Percentiles rank a stretch among this genome's conserved stretches.
Evolutionary conservation across 2,888 invertebrate genomes (phyloP).

Genomic region (Athalia circularis): DNA sequence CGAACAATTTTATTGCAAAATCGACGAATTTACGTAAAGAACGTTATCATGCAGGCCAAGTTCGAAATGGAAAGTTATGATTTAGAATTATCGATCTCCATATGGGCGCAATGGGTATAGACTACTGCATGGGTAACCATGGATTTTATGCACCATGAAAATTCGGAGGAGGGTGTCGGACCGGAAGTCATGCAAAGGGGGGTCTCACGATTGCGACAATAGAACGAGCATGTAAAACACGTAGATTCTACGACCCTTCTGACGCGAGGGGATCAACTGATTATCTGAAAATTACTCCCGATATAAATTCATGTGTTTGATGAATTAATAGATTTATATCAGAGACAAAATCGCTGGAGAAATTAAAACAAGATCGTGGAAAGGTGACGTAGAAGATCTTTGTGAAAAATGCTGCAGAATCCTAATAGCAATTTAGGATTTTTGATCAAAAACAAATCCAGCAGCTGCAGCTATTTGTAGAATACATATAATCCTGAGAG

Average conservation of each 20-base stretch:
- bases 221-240: not conserved
- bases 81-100: conserved; percentile 38
- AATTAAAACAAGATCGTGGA: not conserved
- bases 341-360: not conserved
- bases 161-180: conserved; percentile 38
- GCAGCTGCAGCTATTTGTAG: too few relatives aligned
- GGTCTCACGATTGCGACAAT: not conserved
- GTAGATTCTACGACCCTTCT: not conserved
- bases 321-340: not conserved
- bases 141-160: conserved; percentile 33
- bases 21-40: not conserved
- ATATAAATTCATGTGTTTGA: conserved; percentile 10
- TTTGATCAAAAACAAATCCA: not conserved
- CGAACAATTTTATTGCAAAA: too few relatives aligned
- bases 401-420: not conserved
- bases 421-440: too few relatives aligned
- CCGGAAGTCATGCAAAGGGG: conserved; percentile 26
- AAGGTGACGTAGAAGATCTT: too few relatives aligned
- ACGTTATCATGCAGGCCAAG: not conserved
- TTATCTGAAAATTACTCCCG: not conserved
- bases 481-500: not conserved
- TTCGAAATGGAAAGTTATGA: conserved; percentile 5
- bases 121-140: conserved; percentile 13
- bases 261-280: not conserved
- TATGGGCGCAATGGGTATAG: not conserved